Base-by-base conservation (phyloP, 1,140 invertebrate genomes). In the Papilio dardanus region DNA sequence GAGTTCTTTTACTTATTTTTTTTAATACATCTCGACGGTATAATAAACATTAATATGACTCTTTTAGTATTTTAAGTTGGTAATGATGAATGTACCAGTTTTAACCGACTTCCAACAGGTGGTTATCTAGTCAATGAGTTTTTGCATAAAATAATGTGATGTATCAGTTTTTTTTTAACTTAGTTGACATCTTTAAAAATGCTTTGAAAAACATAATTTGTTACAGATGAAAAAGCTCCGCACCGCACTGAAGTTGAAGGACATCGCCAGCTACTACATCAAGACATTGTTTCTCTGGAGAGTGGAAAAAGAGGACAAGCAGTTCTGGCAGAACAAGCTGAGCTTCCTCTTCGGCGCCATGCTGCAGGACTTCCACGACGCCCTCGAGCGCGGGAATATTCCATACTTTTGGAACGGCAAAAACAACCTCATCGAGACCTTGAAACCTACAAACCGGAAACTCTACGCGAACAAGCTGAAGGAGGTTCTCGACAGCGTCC, bases 191-290 rank as follows among this genome's bases (percentile, higher is more conserved):
- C 12, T 76, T 54, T 4, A 12, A 37, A 12, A 67, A 37, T 65
- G 37, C 50, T n/a, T 28, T 8, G 7, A 33, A 33, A 33, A n/a
- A 67, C 58, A 31, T 62, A 33, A 75, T 37, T 30, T 12, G 30
- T 79, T 46, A n/a, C 76, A 92, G 90, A 79, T 93, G n/a, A 89
- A 94, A 82, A 94, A 94, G 80, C 74, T 94, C 16, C 85, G 94
- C 5, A 93, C 94, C 76, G 80, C 85, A 0, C 74, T 90, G 1
- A 80, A 88, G 16, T 88, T 94, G 80, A 85, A 86, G 31, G 75
- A 78, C 1, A 93, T 94, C 19, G 93, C 94, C 0, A 94, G 94
- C 75, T 94, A 94, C 76, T 94, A 93, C 77, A 94, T 94, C 33
- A 94, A 94, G 79, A 94, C 94, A 5, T 77, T 94, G 0, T 93